Evolutionary conservation across 2,113 vertebrate species (phyloP), one percentile per base, ranked within the genome.

Genomic region (Salvelinus alpinus): DNA sequence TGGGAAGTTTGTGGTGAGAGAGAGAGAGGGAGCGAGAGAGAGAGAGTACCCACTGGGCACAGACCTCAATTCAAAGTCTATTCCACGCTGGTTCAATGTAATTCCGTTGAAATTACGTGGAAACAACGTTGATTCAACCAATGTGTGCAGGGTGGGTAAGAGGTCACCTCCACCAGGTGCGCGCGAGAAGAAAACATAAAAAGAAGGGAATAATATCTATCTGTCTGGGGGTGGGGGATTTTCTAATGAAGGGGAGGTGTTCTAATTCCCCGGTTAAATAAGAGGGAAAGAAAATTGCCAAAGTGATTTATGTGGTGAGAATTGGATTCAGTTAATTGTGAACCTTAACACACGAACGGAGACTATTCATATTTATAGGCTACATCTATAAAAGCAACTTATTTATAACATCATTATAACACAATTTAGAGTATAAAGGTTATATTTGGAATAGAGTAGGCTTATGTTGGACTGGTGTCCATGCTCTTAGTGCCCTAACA

Each of bases 101-200:
- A 44, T 44, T 44, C 9, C 38, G 38, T 44, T 44, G 38, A 44
- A 44, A 44, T 44, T 0, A 44, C 9, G 9, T 44, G 38, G 11
- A 44, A 44, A 44, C 38, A 44, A 44, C 9, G 38, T 44, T 44
- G 38, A 44, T 12, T 44, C 38, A 44, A 44, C 38, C 38, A 44
- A 9, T 11, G 38, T 44, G 9, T 44, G 38, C 38, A 2, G 2
- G 9, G 38, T 44, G 38, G 38, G 60, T 51, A 47, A 31, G 2
- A 38, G 64, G 91, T 93, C 93, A 94, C 93, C 94, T 95, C 92
- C 92, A 93, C 93, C 92, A 92, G 91, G 91, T 92, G 89, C 83
- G 87, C 84, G 83, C 85, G 87, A 88, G 76, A 88, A 72, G 73
- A 80, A 81, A 88, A 90, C 88, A 91, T 91, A 85, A 90, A 88